phyloP scores from a whole-genome alignment of 2,888 invertebrate genomes.

The Drosophila greeni region DNA sequence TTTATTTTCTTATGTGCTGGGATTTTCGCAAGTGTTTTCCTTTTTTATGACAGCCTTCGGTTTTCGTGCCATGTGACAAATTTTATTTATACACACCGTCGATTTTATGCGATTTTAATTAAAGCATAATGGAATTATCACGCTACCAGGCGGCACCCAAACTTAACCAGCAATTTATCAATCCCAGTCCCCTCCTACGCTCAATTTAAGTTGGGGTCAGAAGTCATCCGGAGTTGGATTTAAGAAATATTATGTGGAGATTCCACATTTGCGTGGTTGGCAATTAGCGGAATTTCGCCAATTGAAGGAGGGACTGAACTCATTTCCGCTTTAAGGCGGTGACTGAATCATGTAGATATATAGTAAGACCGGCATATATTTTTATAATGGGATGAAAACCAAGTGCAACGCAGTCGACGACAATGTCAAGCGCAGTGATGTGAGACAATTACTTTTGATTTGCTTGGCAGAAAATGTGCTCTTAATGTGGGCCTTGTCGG shows the following conservation, averaged over 20 bases:
- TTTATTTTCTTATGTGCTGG: slow-evolving; percentile 6
- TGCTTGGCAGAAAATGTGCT: slow-evolving; percentile 49
- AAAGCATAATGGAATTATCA: slow-evolving; percentile 46
- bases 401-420: slow-evolving; percentile 4
- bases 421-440: slow-evolving; percentile 72
- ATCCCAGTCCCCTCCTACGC: slow-evolving; percentile 10
- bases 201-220: slow-evolving; percentile 54
- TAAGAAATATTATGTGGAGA: not conserved
- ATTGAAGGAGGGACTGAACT: slow-evolving; percentile 41
- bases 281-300: slow-evolving; percentile 52
- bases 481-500: slow-evolving; percentile 39
- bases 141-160: slow-evolving; percentile 26
- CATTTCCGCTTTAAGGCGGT: slow-evolving; percentile 58
- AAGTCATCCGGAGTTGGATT: slow-evolving; percentile 38
- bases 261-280: slow-evolving; percentile 48
- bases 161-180: slow-evolving; percentile 18
- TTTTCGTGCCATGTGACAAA: slow-evolving; percentile 42
- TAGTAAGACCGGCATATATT: not conserved
- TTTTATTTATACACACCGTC: slow-evolving; percentile 36
- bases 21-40: slow-evolving; percentile 9
- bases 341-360: not conserved
- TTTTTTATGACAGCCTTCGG: slow-evolving; percentile 31
- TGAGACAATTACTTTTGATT: slow-evolving; percentile 67
- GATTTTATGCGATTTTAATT: slow-evolving; percentile 51
- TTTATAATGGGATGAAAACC: slow-evolving; percentile 8